These are phyloP conservation scores for Pteruthius melanotis DNA, from an alignment of 2,113 vertebrate species.

Conservation along the genomic window DNA sequence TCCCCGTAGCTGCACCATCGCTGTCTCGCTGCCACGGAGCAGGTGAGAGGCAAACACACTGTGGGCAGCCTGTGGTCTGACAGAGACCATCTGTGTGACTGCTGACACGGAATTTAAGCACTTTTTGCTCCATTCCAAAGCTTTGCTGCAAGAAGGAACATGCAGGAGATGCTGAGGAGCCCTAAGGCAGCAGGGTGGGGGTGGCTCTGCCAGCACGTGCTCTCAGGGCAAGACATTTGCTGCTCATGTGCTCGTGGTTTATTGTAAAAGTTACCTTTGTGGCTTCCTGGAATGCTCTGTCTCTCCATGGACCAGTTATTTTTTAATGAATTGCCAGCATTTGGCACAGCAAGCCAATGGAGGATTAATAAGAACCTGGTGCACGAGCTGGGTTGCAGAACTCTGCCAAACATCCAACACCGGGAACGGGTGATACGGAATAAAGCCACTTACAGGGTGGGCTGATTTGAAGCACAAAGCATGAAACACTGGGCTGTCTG, in stretches of 20 bases:
- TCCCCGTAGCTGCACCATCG: neutral
- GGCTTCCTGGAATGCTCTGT: neutral
- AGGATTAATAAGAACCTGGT: neutral
- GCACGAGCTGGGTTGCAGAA: neutral
- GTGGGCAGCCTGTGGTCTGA: slow-evolving; percentile 15
- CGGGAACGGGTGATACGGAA: neutral
- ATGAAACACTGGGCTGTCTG: neutral
- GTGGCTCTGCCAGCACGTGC: neutral
- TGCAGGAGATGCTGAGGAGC: neutral
- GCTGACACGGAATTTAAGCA: neutral
- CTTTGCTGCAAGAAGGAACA: neutral
- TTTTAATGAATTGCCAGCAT: neutral
- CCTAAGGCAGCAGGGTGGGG: neutral
- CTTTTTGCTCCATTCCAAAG: neutral
- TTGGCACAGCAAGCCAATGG: neutral
- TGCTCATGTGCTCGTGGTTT: neutral
- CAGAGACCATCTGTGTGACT: slow-evolving; percentile 33
- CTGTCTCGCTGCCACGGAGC: neutral
- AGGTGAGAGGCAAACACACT: slow-evolving; percentile 37
- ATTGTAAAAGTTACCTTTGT: neutral
- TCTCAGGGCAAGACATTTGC: neutral
- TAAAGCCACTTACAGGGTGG: neutral
- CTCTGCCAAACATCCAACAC: neutral
- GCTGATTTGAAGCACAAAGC: neutral
- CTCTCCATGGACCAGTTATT: neutral